Evolutionary conservation across 2,888 invertebrate genomes (phyloP), one percentile per base, ranked within the genome.

Genomic region (Ypsolopha sequella): DNA sequence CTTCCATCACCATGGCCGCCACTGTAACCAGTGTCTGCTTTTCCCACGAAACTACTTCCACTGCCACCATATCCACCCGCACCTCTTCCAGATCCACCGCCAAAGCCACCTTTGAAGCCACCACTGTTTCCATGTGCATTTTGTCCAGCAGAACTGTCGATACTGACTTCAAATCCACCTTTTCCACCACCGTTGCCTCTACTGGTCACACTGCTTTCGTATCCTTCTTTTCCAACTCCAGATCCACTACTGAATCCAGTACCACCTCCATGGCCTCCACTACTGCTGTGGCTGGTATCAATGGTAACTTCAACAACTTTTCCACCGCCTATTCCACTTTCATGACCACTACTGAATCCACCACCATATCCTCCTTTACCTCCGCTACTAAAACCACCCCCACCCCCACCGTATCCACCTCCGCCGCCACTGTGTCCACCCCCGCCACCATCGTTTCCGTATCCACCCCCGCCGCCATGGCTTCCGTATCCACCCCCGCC

Each of bases 221-320:
- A 54, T 35, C 59, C 56, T 7, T 58, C 59, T 51, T 57, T 36
- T 36, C 61, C 62, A 24, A 24, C 24, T 24, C 24, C 24, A 24
- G 24, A 24, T 24, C 24, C 24, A 24, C 24, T 24, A 24, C 24
- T 24, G 24, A 24, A 24, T 24, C 24, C 24, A 4, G 24, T 4
- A 50, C 54, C 51, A 41, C 58, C 58, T 33, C 55, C 54, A 9
- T 58, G 58, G 10, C 60, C 58, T 10, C 53, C 57, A n/a, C 51
- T 51, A 36, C 54, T 53, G 7, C 57, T 56, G 7, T 55, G 54
- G 34, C 53, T 47, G 41, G 55, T 54, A 35, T 54, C 56, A n/a
- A 76, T 74, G 54, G 67, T 55, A 13, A 76, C 72, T 53, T 65
- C 69, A 55, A 67, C 55, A 13, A 76, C 72, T 53, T 65, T 68